Evolutionary conservation across 1,140 invertebrate species (phyloP).

Genomic region (Oppia nitens): DNA sequence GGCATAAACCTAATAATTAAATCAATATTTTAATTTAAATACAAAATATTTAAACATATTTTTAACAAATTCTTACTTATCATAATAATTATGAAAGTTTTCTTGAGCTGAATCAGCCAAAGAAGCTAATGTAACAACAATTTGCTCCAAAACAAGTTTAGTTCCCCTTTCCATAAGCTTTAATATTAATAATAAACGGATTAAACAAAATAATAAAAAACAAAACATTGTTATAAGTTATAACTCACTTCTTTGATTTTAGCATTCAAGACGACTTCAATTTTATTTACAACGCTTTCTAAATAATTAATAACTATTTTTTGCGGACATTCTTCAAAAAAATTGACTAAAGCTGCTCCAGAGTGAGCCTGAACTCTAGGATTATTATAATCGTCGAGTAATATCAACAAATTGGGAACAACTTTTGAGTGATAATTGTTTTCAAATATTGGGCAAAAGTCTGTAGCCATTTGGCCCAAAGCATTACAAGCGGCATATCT

Average conservation of each 20-base stretch:
- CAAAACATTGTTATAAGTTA: no score
- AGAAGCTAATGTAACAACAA: slow-evolving; percentile 94
- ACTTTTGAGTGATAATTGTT: slow-evolving; percentile 93
- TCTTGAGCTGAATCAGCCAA: slow-evolving; percentile 97
- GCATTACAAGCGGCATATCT: slow-evolving; percentile 96
- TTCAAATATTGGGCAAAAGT: slow-evolving; percentile 90
- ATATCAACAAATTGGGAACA: slow-evolving; percentile 67
- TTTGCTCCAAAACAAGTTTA: slow-evolving; percentile 92
- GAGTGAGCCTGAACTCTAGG: slow-evolving; percentile 73
- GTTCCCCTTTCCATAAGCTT: slow-evolving; percentile 76
- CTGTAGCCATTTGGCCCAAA: slow-evolving; percentile 97
- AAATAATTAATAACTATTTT: slow-evolving; percentile 77
- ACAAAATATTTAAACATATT: slow-evolving; percentile 32
- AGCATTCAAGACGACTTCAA: slow-evolving; percentile 71
- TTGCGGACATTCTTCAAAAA: slow-evolving; percentile 96
- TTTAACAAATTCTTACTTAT: slow-evolving; percentile 28
- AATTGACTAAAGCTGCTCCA: slow-evolving; percentile 88
- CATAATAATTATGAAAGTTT: slow-evolving; percentile 64
- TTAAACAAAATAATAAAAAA: slow-evolving; percentile 6
- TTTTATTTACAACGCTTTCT: slow-evolving; percentile 70
- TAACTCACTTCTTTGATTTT: slow-evolving; percentile 81
- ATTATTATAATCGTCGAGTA: slow-evolving; percentile 78
- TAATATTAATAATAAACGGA: slow-evolving; percentile 18
- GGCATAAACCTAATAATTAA: slow-evolving; percentile 57
- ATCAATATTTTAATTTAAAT: background rate